Conservation (phyloP, 2,113 vertebrate species). For the Rhagologus leucostigma region DNA sequence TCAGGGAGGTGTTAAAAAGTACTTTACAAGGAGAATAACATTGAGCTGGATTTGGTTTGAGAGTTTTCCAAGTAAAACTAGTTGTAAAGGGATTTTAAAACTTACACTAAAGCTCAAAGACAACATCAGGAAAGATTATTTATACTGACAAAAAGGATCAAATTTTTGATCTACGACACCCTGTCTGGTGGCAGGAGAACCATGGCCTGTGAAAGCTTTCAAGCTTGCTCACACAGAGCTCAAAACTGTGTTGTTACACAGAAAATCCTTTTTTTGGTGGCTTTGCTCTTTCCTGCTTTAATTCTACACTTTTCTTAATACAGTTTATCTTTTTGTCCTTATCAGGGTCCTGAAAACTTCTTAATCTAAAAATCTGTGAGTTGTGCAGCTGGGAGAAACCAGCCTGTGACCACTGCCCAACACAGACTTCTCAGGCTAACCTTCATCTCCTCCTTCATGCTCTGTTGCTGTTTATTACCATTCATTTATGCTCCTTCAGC, state of each 20-base stretch:
- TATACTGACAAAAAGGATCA: background rate
- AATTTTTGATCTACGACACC: background rate
- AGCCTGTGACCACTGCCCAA: background rate
- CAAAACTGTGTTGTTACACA: background rate
- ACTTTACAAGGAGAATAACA: background rate
- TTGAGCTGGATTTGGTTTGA: background rate
- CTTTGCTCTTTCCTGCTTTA: background rate
- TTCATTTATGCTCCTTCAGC: slow-evolving; percentile 1
- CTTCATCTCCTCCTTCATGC: slow-evolving; percentile 26
- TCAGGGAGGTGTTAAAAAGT: background rate
- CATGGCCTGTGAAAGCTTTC: background rate
- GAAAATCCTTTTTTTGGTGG: background rate
- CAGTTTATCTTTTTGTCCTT: background rate
- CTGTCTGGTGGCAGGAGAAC: background rate
- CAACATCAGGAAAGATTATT: background rate
- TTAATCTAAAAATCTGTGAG: background rate
- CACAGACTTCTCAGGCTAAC: background rate
- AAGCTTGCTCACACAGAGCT: background rate
- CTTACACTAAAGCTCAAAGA: background rate
- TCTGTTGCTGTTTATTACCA: background rate
- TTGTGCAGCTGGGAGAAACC: background rate
- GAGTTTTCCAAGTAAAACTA: background rate
- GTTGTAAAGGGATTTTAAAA: background rate
- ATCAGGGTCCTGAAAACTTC: background rate
- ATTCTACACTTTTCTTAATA: background rate